Evolutionary conservation across 2,797 vertebrate genomes (phyloP).

Genomic region (Menidia menidia): DNA sequence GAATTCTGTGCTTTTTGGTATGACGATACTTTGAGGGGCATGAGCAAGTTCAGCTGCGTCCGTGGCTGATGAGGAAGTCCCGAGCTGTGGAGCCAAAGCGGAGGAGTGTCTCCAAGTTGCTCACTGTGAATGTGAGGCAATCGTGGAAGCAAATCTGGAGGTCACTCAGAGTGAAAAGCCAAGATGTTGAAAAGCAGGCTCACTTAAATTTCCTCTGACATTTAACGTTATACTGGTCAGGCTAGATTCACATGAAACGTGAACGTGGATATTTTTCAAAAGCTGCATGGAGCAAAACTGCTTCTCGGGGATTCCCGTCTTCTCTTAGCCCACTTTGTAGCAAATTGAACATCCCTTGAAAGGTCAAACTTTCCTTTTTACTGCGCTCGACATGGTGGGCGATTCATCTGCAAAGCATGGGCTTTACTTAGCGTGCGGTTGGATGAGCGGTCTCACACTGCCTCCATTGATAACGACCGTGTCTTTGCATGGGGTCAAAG

Average conservation of each 20-base stretch:
- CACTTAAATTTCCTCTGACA: slow-evolving; percentile 36
- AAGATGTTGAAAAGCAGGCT: slow-evolving; percentile 13
- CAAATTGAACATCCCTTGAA: slow-evolving; percentile 10
- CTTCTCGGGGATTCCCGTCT: slow-evolving; percentile 10
- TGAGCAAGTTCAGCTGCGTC: too few relatives aligned
- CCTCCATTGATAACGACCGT: slow-evolving; percentile 62
- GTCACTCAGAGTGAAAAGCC: too few relatives aligned
- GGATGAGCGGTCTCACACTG: slow-evolving; percentile 61
- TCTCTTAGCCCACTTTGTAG: slow-evolving; percentile 23
- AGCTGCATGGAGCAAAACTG: neutral
- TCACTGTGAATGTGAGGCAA: too few relatives aligned
- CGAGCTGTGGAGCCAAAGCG: too few relatives aligned
- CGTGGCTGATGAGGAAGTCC: too few relatives aligned
- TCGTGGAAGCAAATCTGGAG: too few relatives aligned
- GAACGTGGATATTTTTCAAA: slow-evolving; percentile 16
- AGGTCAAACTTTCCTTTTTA: slow-evolving; percentile 39
- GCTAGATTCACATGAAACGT: slow-evolving; percentile 4
- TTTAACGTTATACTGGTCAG: slow-evolving; percentile 6
- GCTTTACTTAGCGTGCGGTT: slow-evolving; percentile 48
- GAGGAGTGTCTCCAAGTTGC: too few relatives aligned
- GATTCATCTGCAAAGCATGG: slow-evolving; percentile 17
- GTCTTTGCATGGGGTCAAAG: slow-evolving; percentile 55
- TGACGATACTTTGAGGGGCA: too few relatives aligned
- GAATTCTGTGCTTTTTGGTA: too few relatives aligned
- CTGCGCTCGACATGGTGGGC: slow-evolving; percentile 12